Evolutionary conservation across 1,140 invertebrate genomes (phyloP), one percentile per base, ranked within the genome.

Genomic region (Pogonomyrmex barbatus): DNA sequence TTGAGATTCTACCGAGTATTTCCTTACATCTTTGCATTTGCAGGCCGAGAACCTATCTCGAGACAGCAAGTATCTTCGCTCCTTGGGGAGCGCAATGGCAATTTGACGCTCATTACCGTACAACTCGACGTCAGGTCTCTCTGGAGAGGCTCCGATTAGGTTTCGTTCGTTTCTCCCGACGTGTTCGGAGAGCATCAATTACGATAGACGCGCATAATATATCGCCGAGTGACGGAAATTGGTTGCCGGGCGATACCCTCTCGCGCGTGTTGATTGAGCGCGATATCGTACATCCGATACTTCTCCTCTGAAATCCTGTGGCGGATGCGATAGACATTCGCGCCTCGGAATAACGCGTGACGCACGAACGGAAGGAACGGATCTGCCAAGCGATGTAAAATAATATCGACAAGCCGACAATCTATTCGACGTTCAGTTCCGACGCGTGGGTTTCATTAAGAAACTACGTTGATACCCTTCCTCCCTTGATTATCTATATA

Each of bases 101-200:
- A 89, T 87, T 79, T 56, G 89, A 90, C 47, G 78, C 88, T 89
- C 88, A 76, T 89, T 87, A 90, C 42, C 47, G 9, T n/a, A 56
- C 33, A 78, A 60, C 73, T 68, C 56, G 77, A 87, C 42, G 73
- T 79, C n/a, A 24, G 33, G 39, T 89, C 88, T 89, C 88, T 76
- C 85, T 4, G 24, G 84, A 24, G 88, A 10, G 42, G 9, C 33
- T 24, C 24, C 47, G 79, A 83, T 83, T 87, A 71, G 68, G 56
- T 89, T 87, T 87, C 67, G 56, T 79, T 77, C 56, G 83, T 88
- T 88, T 54, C 56, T 12, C 39, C 30, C n/a, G 42, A 45, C 24
- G 8, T 24, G 47, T 68, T 10, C 24, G 10, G 14, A 5, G 42
- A 12, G 33, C 10, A 76, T 67, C 30, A 54, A 88, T 76, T 4